Evolutionary conservation across 1,140 invertebrate species (phyloP).

Genomic region (Copidosoma floridanum): DNA sequence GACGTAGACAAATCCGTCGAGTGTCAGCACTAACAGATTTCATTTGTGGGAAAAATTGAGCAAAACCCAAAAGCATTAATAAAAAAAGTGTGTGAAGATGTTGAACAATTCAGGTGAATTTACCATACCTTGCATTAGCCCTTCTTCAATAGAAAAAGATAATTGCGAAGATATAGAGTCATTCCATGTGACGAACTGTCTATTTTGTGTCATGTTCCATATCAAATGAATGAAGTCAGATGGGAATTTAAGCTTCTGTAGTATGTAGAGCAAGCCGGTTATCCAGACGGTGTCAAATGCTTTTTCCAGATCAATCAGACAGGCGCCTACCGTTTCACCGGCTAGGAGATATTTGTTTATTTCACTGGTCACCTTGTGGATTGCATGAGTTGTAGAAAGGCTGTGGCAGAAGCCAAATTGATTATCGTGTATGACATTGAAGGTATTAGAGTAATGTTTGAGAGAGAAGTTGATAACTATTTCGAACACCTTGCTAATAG

Average conservation of each 20-base stretch:
- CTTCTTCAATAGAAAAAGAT: not conserved
- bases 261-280: not conserved
- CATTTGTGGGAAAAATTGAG: too few relatives aligned
- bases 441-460: constrained; percentile 6
- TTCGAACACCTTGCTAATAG: constrained; percentile 37
- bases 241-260: constrained; percentile 14
- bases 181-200: not conserved
- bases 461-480: constrained; percentile 1
- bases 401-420: constrained; percentile 27
- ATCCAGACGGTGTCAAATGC: not conserved
- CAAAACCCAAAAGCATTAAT: too few relatives aligned
- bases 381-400: constrained; percentile 26
- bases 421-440: constrained; percentile 29
- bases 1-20: too few relatives aligned
- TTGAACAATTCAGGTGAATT: constrained; percentile 4
- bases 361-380: constrained; percentile 9
- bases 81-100: not conserved
- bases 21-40: too few relatives aligned
- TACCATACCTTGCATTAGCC: not conserved
- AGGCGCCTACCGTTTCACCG: not conserved
- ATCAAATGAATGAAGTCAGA: not conserved
- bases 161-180: not conserved
- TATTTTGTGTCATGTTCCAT: not conserved
- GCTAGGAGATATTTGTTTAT: not conserved
- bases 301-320: not conserved